Evolutionary conservation across 2,888 invertebrate genomes (phyloP), one percentile per base, ranked within the genome.

Genomic region (Troides aeacus): DNA sequence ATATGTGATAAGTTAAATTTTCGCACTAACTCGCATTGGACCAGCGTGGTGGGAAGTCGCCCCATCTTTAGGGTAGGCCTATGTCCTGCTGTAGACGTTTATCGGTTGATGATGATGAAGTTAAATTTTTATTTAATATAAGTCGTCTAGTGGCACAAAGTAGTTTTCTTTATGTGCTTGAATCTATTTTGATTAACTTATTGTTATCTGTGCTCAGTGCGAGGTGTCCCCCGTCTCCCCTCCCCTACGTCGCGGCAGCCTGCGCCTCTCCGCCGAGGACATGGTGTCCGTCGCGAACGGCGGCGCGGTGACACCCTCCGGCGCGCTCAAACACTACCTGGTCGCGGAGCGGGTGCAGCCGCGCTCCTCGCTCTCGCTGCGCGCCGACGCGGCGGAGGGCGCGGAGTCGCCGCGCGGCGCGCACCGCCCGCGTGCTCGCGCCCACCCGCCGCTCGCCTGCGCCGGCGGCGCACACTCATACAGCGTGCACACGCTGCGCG

Each of bases 221-320:
- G 59, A 76, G 68, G 58, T 10, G 74, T 66, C 79, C 78, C 15
- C 79, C 81, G 0, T 84, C 85, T 1, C 86, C 88, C 2, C 88
- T 87, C 0, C 76, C 89, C 53, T 79, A 85, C 76, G 90, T 46
- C 80, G 85, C 10, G 89, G 88, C 79, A 84, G 85, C 69, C 81
- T 89, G n/a, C 84, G 88, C 15, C 86, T 91, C 1, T 90, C 92
- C 53, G 88, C 90, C 17, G 92, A 90, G 66, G 89, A 91, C 77
- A 91, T 92, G 87, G 89, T 90, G 21, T 78, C 86, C 4, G 84
- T 92, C 2, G 92, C 92, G 66, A 92, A 92, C 83, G 92, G 89
- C 2, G 93, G 92, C 1, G 79, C 85, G 63, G 73, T 87, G 0
- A 92, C 92, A 0, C 80, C 87, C 0, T 83, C 89, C 2, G 92